These are phyloP conservation scores for Sarotherodon lohbergeri DNA, from an alignment of 2,113 vertebrate genomes.

Conservation along the genomic window DNA sequence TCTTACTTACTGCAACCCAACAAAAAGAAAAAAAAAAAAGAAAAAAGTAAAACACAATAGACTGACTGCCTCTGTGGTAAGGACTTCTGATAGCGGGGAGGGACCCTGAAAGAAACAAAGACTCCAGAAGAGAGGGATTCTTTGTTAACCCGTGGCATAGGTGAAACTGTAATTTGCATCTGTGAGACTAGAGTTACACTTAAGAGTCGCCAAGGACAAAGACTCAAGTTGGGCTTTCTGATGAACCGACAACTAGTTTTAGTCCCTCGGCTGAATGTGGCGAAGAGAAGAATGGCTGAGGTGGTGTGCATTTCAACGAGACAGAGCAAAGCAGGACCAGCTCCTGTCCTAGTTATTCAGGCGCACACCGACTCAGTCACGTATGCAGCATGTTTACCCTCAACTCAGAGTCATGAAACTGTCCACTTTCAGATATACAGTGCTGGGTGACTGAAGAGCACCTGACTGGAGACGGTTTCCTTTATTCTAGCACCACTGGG, in stretches of 20 bases:
- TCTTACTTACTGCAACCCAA: conserved; percentile 8
- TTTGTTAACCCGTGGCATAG: conserved; percentile 27
- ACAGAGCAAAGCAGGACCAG: neutral
- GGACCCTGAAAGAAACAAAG: conserved; percentile 35
- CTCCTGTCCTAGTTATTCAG: neutral
- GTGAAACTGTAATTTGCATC: conserved; percentile 56
- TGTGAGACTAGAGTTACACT: conserved; percentile 58
- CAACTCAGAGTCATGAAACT: neutral
- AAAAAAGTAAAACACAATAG: conserved; percentile 36
- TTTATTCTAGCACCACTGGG: neutral
- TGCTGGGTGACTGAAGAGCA: neutral
- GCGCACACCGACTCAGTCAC: neutral
- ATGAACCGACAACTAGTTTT: neutral
- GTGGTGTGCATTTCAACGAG: conserved; percentile 6
- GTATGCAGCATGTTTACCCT: neutral
- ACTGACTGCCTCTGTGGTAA: neutral
- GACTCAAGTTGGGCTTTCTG: conserved; percentile 12
- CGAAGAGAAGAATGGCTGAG: neutral
- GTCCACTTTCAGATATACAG: neutral
- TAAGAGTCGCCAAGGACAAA: conserved; percentile 50
- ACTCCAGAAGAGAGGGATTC: conserved; percentile 10
- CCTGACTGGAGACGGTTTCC: neutral
- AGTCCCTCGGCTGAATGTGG: neutral
- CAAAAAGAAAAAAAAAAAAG: conserved; percentile 27
- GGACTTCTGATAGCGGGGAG: conserved; percentile 1